Evolutionary conservation across 2,797 vertebrate genomes (phyloP).

Genomic region (Thunnus albacares): DNA sequence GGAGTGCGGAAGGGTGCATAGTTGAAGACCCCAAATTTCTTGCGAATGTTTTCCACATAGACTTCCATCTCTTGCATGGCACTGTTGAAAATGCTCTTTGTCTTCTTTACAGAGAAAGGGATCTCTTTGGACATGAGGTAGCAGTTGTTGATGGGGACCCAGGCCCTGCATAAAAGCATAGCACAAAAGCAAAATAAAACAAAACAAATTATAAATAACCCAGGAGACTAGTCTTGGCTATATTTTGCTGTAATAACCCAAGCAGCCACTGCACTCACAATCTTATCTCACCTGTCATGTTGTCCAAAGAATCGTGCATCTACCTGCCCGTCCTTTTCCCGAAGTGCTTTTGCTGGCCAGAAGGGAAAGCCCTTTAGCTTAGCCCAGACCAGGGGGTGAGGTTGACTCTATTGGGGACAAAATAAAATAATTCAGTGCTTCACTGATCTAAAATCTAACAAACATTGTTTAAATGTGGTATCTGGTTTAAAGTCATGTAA

Average conservation of each 20-base stretch:
- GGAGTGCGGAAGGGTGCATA: slow-evolving; percentile 98
- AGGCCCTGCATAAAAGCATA: slow-evolving; percentile 88
- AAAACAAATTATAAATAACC: not conserved
- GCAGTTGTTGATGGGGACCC: slow-evolving; percentile 99
- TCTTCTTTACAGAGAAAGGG: slow-evolving; percentile 99
- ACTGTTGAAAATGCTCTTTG: slow-evolving; percentile 99
- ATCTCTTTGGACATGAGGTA: slow-evolving; percentile 99
- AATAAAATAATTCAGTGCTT: slow-evolving; percentile 18
- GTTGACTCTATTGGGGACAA: slow-evolving; percentile 90
- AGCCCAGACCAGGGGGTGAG: slow-evolving; percentile 97
- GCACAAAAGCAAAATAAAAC: not conserved
- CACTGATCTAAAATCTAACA: slow-evolving; percentile 1
- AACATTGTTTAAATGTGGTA: not conserved
- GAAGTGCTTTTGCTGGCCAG: slow-evolving; percentile 98
- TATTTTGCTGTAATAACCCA: not conserved
- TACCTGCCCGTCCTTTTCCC: slow-evolving; percentile 98
- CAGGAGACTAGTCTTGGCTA: not conserved
- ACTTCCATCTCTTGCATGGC: slow-evolving; percentile 99
- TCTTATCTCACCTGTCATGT: slow-evolving; percentile 92
- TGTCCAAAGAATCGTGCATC: slow-evolving; percentile 99
- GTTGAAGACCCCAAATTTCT: slow-evolving; percentile 97
- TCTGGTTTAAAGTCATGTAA: not conserved
- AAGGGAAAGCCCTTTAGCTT: slow-evolving; percentile 99
- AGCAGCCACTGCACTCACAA: not conserved
- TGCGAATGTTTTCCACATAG: slow-evolving; percentile 98